phyloP scores from a whole-genome alignment of 2,888 invertebrate species.

The Cerceris rybyensis region DNA sequence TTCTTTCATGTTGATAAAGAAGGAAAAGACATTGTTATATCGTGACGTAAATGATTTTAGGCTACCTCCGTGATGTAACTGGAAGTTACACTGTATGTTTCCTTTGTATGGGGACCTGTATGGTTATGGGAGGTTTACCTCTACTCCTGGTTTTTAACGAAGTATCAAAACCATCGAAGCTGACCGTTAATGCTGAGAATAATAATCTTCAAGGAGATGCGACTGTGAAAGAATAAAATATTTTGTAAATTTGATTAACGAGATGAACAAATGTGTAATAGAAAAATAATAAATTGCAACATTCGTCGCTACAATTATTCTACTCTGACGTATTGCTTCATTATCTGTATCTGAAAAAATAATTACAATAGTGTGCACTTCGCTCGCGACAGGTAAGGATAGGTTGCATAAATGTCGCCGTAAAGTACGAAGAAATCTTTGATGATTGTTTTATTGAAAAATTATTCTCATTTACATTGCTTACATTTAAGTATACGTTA shows the following conservation, averaged over 20 bases:
- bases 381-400: slow-evolving; percentile 49
- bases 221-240: slow-evolving; percentile 67
- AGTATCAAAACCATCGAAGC: slow-evolving; percentile 70
- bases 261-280: slow-evolving; percentile 65
- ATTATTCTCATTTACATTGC: slow-evolving; percentile 30
- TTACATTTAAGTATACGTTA: slow-evolving; percentile 31
- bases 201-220: slow-evolving; percentile 61
- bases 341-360: slow-evolving; percentile 43
- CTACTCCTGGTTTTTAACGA: slow-evolving; percentile 83
- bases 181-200: slow-evolving; percentile 65
- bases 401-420: slow-evolving; percentile 28
- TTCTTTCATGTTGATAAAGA: neutral
- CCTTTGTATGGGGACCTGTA: slow-evolving; percentile 90
- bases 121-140: slow-evolving; percentile 88
- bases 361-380: slow-evolving; percentile 30
- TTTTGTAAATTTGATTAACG: slow-evolving; percentile 68
- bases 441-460: slow-evolving; percentile 31
- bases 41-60: slow-evolving; percentile 76
- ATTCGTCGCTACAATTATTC: slow-evolving; percentile 63
- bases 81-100: slow-evolving; percentile 89
- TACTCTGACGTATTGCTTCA: slow-evolving; percentile 50
- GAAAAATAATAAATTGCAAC: slow-evolving; percentile 67
- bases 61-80: slow-evolving; percentile 86
- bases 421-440: slow-evolving; percentile 27
- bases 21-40: neutral